These are phyloP conservation scores for Trichonephila inaurata DNA, from an alignment of 1,140 invertebrate species.

Conservation along the genomic window DNA sequence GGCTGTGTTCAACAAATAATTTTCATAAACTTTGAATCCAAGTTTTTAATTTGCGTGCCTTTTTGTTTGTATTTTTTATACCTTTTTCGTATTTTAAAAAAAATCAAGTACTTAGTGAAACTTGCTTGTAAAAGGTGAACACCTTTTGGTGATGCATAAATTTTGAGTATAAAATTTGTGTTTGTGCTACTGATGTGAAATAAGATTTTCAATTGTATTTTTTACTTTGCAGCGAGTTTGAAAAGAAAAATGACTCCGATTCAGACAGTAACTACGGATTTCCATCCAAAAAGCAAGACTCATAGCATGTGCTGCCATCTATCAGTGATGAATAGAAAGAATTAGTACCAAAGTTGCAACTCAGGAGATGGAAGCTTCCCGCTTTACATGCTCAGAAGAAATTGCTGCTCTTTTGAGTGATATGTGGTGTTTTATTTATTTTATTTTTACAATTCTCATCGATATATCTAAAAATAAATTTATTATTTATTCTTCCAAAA, in stretches of 20 bases:
- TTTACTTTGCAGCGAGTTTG: not conserved
- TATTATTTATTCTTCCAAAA: not conserved
- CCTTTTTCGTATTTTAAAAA: no score
- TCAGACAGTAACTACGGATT: constrained; percentile 54
- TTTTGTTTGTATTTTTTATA: no score
- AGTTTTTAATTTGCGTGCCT: no score
- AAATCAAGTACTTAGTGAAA: no score
- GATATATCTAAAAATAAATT: not conserved
- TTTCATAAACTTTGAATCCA: no score
- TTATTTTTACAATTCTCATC: not conserved
- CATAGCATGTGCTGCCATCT: not conserved
- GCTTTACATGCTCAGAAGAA: not conserved
- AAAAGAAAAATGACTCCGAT: constrained; percentile 48
- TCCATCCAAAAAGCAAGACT: constrained; percentile 21
- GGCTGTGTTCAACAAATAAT: no score
- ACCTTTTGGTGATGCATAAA: no score
- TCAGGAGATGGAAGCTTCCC: not conserved
- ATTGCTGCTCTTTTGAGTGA: not conserved
- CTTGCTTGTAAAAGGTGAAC: no score
- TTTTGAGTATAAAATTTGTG: no score
- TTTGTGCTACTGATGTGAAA: no score
- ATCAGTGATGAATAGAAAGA: not conserved
- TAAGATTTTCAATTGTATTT: not conserved
- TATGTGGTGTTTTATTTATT: not conserved
- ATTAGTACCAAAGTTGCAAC: constrained; percentile 2